A percentile compares a stretch with the other conserved stretches of the same genome.
Evolutionary conservation across 2,797 vertebrate genomes (phyloP).

Genomic region (Nyctalus aviator): DNA sequence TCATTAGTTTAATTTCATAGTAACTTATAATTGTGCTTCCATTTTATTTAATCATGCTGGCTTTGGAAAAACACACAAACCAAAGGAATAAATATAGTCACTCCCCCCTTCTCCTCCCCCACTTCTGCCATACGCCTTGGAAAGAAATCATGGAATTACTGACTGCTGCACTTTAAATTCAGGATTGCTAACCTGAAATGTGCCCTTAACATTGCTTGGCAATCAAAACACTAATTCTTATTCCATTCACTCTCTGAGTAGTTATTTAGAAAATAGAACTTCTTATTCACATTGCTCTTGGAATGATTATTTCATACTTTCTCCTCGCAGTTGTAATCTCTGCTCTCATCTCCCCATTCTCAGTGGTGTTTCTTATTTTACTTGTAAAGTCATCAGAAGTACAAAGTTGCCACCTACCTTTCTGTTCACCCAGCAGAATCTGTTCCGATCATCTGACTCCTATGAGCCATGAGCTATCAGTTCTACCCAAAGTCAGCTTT

Average conservation of each 20-base stretch:
- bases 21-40: not conserved
- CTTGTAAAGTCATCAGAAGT: not conserved
- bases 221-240: not conserved
- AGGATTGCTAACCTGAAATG: not conserved
- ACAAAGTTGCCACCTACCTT: not conserved
- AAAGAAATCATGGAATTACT: not conserved
- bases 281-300: not conserved
- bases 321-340: not conserved
- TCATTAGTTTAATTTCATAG: not conserved
- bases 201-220: not conserved
- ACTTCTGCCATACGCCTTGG: rapidly evolving
- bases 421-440: not conserved
- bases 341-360: not conserved
- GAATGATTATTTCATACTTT: not conserved
- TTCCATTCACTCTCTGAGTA: not conserved
- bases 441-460: not conserved
- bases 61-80: not conserved
- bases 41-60: not conserved
- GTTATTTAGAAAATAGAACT: not conserved
- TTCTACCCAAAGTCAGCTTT: not conserved
- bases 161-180: not conserved
- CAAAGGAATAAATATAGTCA: not conserved
- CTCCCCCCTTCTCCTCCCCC: rapidly evolving
- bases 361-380: not conserved
- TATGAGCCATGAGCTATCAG: not conserved